phyloP scores from a whole-genome alignment of 1,140 invertebrate genomes.

The Latrodectus geometricus region DNA sequence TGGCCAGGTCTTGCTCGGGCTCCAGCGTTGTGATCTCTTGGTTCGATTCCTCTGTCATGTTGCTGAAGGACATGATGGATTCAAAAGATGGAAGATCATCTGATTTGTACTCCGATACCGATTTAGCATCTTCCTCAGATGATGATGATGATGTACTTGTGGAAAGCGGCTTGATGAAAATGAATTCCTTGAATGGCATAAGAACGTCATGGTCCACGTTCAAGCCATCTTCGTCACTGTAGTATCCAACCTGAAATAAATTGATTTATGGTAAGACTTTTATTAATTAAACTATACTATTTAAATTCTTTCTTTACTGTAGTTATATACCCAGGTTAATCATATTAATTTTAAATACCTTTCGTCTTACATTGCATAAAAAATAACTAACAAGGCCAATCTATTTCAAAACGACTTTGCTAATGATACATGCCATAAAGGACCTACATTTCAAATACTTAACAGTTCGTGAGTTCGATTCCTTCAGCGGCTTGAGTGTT shows the following conservation, averaged over 20 bases:
- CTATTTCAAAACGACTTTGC: no score
- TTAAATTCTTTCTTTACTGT: no score
- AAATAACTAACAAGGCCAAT: no score
- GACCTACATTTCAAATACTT: no score
- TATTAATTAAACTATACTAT: no score
- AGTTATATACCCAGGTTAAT: no score
- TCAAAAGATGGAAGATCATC: background rate
- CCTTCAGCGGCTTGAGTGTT: no score
- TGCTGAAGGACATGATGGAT: background rate
- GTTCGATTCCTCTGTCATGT: background rate
- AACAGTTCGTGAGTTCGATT: no score
- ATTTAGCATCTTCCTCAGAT: background rate
- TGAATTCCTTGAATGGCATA: conserved; percentile 4
- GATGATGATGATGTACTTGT: conserved; percentile 6
- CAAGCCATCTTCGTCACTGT: conserved; percentile 48
- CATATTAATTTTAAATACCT: no score
- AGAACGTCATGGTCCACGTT: conserved; percentile 22
- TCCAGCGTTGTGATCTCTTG: background rate
- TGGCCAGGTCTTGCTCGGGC: background rate
- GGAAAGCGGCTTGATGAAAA: conserved; percentile 13
- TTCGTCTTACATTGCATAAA: no score
- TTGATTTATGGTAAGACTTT: background rate
- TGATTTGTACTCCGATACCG: background rate
- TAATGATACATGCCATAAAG: no score
- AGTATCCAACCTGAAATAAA: conserved; percentile 28